Base-by-base conservation (phyloP, 2,113 vertebrate species). In the Entelurus aequoreus region DNA sequence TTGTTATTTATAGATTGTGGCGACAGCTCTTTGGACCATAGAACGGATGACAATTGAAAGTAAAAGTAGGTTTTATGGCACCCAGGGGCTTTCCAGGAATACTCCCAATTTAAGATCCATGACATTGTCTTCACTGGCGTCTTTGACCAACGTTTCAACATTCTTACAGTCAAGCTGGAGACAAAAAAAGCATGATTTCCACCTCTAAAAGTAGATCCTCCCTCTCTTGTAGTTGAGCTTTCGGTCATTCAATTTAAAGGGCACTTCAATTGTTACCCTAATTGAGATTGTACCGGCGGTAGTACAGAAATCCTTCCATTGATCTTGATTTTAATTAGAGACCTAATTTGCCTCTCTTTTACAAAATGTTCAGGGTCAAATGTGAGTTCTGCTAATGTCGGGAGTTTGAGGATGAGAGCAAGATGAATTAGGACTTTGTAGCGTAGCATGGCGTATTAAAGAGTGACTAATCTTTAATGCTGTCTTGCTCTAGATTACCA, bases 241-340 rank as follows among this genome's bases (percentile, higher is more conserved):
- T 47, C 50, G 69, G 63, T 75, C 77, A 69, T 82, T 87, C 69
- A 75, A 81, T 80, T 68, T 66, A 81, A 82, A 77, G 62, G 72
- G 71, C 52, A 37, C 57, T 71, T 78, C 72, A 42, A 77, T 84
- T 83, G 80, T 78, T 77, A 48, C 21, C 72, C 65, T 83, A 83
- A 84, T 82, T 79, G 80, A 83, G 72, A 79, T 69, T 37, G 59
- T 15, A n/a, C 55, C 14, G 21, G 69, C 68, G 5, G 63, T 61
- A 47, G 49, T 64, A 66, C 55, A 66, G 66, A 64, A 75, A 76
- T 73, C 72, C 68, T 75, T 74, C 69, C 79, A 86, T 81, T 83
- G 83, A 89, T 90, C 83, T 83, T 65, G 71, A 66, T 80, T 84
- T 85, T 89, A 86, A 90, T 84, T 76, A 86, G 81, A 83, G 65